Base-by-base conservation (phyloP, 2,797 vertebrate species). In the Macrochelys suwanniensis region DNA sequence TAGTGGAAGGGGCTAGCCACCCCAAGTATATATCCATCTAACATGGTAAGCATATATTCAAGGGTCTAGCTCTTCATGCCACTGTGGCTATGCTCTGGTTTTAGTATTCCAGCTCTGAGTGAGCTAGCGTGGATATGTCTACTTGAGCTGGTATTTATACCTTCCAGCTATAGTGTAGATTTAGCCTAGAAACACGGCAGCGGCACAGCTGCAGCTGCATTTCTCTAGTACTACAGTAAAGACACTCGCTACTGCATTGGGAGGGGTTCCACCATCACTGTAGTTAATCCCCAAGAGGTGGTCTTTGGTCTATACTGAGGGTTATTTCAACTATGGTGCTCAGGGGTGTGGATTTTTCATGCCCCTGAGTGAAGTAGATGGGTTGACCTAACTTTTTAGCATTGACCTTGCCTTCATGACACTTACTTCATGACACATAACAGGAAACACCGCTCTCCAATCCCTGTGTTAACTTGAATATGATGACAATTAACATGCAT, bases 391-490 rank as follows among this genome's bases (percentile, higher is more conserved):
- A 65, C 16, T n/a, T n/a, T 68, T 68, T 68, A 68, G 33, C 33
- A 17, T 68, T 37, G 16, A 68, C 33, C 33, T 65, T 33, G 61
- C 33, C 61, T 68, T 68, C 17, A 33, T n/a, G 16, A 68, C 16
- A n/a, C 33, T 65, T n/a, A 23, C 8, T 78, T 42, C 37, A 42
- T 42, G 37, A 42, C 37, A 3, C 12, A 87, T 9, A 45, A 3
- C 50, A 31, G 33, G 81, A 91, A 91, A 89, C 4, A 56, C 5
- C 47, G 1, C 49, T 16, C 17, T 65, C 59, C 65, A 33, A 4
- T 7, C 42, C 42, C 21, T 13, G 4, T n/a, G 10, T 47, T 81
- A n/a, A 9, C 25, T 33, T 0, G 37, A 68, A n/a, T 68, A 68
- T 19, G 33, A n/a, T 59, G 57, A 59, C 12, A 61, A 15, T 23